Percentiles rank a stretch among this genome's conserved stretches.
Evolutionary conservation across 37 sponge, comb jelly and placozoan species (phyloP).

Genomic region (Oopsacas minuta): DNA sequence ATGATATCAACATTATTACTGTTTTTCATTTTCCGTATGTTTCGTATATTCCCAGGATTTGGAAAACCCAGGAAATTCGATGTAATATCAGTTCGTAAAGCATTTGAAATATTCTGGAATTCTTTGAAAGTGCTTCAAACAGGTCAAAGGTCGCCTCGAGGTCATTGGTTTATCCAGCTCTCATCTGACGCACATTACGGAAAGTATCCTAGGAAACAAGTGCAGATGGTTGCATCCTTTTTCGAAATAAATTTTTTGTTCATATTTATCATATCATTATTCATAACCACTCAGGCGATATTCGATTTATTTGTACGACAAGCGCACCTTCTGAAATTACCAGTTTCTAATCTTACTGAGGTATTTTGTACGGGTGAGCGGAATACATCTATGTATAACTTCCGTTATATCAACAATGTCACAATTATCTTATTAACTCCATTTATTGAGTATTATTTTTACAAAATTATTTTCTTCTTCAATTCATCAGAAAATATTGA

Average conservation of each 20-base stretch:
- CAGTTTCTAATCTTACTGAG: no score
- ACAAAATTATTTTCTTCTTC: neutral
- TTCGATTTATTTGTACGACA: neutral
- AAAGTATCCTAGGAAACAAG: neutral
- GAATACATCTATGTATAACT: no score
- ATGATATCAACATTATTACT: neutral
- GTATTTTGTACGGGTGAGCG: no score
- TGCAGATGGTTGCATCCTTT: neutral
- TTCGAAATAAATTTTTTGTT: neutral
- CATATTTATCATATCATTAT: neutral
- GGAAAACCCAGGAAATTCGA: neutral
- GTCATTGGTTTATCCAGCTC: constrained; percentile 1
- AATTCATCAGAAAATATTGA: neutral
- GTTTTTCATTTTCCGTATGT: neutral
- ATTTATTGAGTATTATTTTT: neutral
- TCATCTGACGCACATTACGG: neutral
- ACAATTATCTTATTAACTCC: neutral
- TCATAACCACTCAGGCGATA: neutral
- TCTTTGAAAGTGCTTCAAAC: neutral
- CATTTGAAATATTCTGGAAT: neutral
- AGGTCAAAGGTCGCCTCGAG: neutral
- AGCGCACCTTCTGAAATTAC: neutral
- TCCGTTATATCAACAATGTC: neutral
- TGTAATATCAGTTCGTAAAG: neutral
- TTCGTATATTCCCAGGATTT: neutral